Conservation (phyloP, 2,888 invertebrate genomes). For the Tineola bisselliella region DNA sequence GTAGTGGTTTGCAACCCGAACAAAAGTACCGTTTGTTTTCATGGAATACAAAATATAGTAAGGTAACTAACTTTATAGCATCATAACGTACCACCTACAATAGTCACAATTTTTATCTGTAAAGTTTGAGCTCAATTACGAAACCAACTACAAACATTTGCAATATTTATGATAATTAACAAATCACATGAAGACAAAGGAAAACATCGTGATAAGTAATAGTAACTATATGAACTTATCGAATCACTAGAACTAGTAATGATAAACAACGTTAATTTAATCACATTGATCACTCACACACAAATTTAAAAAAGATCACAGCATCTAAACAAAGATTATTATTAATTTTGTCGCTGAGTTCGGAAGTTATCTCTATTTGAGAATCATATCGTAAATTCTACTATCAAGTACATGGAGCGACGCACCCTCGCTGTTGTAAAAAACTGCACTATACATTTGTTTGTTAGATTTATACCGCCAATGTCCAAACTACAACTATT, state of each 20-base stretch:
- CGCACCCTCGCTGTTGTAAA: conserved; percentile 9
- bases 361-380: background rate
- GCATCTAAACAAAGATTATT: too few relatives aligned
- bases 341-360: background rate
- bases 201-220: too few relatives aligned
- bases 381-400: conserved; percentile 33
- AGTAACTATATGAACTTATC: too few relatives aligned
- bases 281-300: too few relatives aligned
- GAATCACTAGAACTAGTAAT: too few relatives aligned
- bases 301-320: too few relatives aligned
- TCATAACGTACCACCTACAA: background rate
- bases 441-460: conserved; percentile 12
- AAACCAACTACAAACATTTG: background rate
- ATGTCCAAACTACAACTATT: background rate
- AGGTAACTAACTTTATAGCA: background rate
- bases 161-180: too few relatives aligned
- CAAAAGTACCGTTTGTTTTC: too few relatives aligned
- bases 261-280: too few relatives aligned
- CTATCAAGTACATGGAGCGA: conserved; percentile 18
- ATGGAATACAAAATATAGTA: background rate
- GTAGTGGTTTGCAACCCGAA: too few relatives aligned
- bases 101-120: background rate
- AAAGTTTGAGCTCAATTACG: background rate
- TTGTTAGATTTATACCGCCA: conserved; percentile 13
- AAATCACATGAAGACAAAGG: too few relatives aligned